Evolutionary conservation across 1,140 invertebrate species (phyloP).

Genomic region (Ctenoplectra terminalis): DNA sequence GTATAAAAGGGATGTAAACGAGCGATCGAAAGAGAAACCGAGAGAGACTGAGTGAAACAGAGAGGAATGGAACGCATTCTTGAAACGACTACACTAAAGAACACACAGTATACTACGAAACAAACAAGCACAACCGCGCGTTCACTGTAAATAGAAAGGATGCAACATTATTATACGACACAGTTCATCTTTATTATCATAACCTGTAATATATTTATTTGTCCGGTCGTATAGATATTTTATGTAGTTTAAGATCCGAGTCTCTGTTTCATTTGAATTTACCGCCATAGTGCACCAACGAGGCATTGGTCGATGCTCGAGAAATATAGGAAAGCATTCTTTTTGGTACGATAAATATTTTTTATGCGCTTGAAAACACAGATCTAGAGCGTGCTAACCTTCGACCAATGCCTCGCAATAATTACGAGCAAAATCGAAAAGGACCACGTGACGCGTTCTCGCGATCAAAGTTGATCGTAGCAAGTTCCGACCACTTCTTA

Average conservation of each 20-base stretch:
- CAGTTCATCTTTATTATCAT: constrained; percentile 73
- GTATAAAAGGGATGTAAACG: background rate
- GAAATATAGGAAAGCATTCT: constrained; percentile 4
- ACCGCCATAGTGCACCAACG: constrained; percentile 39
- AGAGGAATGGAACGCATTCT: constrained; percentile 49
- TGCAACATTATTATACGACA: constrained; percentile 72
- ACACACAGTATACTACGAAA: constrained; percentile 47
- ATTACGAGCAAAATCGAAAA: constrained; percentile 11
- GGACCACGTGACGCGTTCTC: background rate
- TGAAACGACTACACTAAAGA: constrained; percentile 53
- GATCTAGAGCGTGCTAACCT: background rate
- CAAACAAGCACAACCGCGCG: constrained; percentile 56
- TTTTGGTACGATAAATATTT: constrained; percentile 46
- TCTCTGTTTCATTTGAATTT: constrained; percentile 56
- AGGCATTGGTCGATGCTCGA: constrained; percentile 32
- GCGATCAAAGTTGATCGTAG: constrained; percentile 18
- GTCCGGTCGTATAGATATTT: constrained; percentile 56
- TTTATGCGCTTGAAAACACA: constrained; percentile 22
- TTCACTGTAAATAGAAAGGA: constrained; percentile 77
- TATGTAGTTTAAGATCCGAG: constrained; percentile 57
- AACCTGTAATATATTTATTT: constrained; percentile 72
- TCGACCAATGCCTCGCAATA: constrained; percentile 30
- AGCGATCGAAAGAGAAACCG: constrained; percentile 19
- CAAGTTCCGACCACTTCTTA: constrained; percentile 18
- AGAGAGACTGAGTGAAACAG: constrained; percentile 21